Base-by-base conservation (phyloP, 2,888 invertebrate species). In the Apotomis capreana region DNA sequence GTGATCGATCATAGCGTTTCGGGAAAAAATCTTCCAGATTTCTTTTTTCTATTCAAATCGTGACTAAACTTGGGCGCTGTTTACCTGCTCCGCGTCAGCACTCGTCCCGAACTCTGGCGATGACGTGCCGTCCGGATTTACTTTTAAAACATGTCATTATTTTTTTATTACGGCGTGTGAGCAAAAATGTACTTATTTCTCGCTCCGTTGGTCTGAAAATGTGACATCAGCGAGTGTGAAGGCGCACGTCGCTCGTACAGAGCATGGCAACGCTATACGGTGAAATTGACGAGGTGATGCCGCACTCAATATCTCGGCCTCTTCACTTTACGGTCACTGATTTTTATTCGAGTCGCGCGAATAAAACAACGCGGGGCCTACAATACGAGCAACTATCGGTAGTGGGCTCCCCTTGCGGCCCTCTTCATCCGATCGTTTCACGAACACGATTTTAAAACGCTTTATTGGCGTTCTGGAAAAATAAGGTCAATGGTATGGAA, bases 141-240 rank as follows among this genome's bases (percentile, higher is more conserved):
- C 89, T 89, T 89, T 90, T 88, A 90, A 90, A 90, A 90, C 88
- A 89, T 83, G 88, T 90, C 90, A 91, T 92, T 90, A 91, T 91
- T 89, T 89, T 90, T 92, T 91, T 90, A 90, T 90, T 88, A 90
- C 87, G 85, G 86, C 86, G 87, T 86, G 85, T 84, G 90, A 89
- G 90, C 90, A 92, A 92, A 90, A 90, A 92, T 92, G 92, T 93
- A 91, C 92, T 92, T 93, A 93, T 93, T 92, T 91, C 89, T 85
- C 92, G 93, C 92, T 93, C 92, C 93, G 89, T 77, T 93, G 93
- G 83, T 84, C 91, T 90, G 93, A 91, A 89, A 92, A 93, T 91
- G 91, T 92, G 93, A 91, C 91, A 90, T 91, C 90, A 89, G 89
- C 87, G 83, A 84, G 89, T 89, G 91, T 87, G 89, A 87, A 87